A percentile compares a stretch with the other conserved stretches of the same genome.
Evolutionary conservation across 2,888 invertebrate species (phyloP).

Genomic region (Hipparchia sbordonii): DNA sequence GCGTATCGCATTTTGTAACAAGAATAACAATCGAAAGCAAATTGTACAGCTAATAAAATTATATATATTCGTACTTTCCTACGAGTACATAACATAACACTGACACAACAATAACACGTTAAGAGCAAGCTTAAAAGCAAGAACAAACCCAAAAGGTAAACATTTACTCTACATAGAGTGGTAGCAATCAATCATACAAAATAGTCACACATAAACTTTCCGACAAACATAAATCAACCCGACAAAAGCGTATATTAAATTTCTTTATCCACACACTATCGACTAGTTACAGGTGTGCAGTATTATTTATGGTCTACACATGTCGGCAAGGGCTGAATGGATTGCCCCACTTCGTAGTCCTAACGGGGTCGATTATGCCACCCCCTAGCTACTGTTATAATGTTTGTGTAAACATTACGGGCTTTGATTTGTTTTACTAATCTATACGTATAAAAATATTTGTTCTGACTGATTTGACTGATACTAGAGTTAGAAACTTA

Average conservation of each 20-base stretch:
- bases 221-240: constrained; percentile 56
- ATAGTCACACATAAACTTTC: constrained; percentile 23
- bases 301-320: constrained; percentile 71
- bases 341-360: constrained; percentile 64
- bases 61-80: no score
- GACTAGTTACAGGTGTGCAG: constrained; percentile 71
- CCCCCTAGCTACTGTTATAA: constrained; percentile 49
- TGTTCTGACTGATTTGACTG: no score
- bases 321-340: constrained; percentile 69
- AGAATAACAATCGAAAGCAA: no score
- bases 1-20: no score
- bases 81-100: no score
- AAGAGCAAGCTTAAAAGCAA: no score
- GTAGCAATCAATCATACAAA: constrained; percentile 17
- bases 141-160: no score
- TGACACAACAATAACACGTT: no score
- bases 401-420: constrained; percentile 42
- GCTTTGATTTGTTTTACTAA: constrained; percentile 40
- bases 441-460: constrained; percentile 2
- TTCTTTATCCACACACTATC: constrained; percentile 73
- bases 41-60: no score
- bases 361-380: constrained; percentile 56
- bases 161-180: neutral
- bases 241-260: constrained; percentile 62
- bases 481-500: no score